Percentiles rank a stretch among this genome's conserved stretches.
These are phyloP conservation scores for Paedocypris sp. DNA, from an alignment of 2,113 vertebrate genomes.

Conservation along the genomic window DNA sequence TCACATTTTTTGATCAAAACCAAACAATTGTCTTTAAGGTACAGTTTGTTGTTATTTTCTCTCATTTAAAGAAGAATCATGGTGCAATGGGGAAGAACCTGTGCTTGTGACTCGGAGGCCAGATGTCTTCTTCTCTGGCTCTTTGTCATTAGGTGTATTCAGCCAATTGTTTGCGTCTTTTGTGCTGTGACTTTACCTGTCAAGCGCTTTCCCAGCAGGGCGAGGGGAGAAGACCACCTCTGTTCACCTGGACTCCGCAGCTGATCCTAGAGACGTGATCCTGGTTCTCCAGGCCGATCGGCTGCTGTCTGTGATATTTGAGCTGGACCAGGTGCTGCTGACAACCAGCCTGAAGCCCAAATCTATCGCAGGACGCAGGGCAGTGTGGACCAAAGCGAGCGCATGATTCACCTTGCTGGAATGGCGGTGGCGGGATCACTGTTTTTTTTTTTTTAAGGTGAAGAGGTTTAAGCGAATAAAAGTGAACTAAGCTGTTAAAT, in stretches of 20 bases:
- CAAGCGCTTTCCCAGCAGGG: slow-evolving; percentile 19
- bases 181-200: slow-evolving; percentile 1
- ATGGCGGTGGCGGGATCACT: slow-evolving; percentile 31
- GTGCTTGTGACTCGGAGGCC: no score
- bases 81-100: no score
- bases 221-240: background rate
- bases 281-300: slow-evolving; percentile 10
- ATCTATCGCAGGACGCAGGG: slow-evolving; percentile 33
- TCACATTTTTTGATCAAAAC: no score
- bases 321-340: slow-evolving; percentile 47
- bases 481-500: no score
- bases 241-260: no score
- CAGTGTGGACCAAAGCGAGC: slow-evolving; percentile 37
- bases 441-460: background rate
- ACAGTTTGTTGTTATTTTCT: no score
- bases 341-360: slow-evolving; percentile 41
- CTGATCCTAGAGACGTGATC: slow-evolving; percentile 30
- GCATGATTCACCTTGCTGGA: slow-evolving; percentile 42
- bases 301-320: slow-evolving; percentile 41
- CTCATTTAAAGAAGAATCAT: no score
- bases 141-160: background rate
- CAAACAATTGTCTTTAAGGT: no score
- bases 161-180: background rate
- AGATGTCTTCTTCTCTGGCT: background rate
- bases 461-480: no score